Conservation (phyloP, 2,797 vertebrate genomes). For the Microcaecilia unicolor region DNA sequence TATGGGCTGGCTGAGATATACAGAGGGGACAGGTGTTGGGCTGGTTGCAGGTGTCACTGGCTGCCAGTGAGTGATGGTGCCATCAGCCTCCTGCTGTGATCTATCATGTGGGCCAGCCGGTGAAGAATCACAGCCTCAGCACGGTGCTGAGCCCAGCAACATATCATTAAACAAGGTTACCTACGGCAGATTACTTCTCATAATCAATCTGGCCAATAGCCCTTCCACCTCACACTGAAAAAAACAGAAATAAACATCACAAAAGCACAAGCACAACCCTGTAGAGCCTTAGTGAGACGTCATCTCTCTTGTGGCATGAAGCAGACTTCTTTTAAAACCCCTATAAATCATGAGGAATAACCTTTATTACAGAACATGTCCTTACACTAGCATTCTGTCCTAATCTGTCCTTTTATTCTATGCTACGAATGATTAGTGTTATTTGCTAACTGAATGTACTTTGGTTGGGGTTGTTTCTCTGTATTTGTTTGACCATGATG, state of each 20-base stretch:
- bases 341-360: slow-evolving; percentile 39
- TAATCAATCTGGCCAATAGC: slow-evolving; percentile 73
- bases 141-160: slow-evolving; percentile 75
- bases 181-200: slow-evolving; percentile 67
- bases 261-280: slow-evolving; percentile 32
- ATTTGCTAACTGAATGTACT: slow-evolving; percentile 24
- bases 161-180: slow-evolving; percentile 88
- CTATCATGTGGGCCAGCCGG: slow-evolving; percentile 82
- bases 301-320: slow-evolving; percentile 26
- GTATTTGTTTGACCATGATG: too few species aligned
- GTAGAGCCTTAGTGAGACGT: slow-evolving; percentile 24
- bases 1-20: slow-evolving; percentile 57
- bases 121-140: slow-evolving; percentile 66
- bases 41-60: slow-evolving; percentile 74
- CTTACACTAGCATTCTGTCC: slow-evolving; percentile 22
- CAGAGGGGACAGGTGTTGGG: slow-evolving; percentile 75
- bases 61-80: slow-evolving; percentile 87
- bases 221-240: slow-evolving; percentile 48
- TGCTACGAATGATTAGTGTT: slow-evolving; percentile 23
- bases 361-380: slow-evolving; percentile 20
- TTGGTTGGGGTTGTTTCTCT: slow-evolving; percentile 24
- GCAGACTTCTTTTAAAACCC: slow-evolving; percentile 25
- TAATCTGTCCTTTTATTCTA: slow-evolving; percentile 40
- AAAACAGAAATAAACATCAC: slow-evolving; percentile 47
- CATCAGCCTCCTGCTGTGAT: slow-evolving; percentile 88